phyloP scores from a whole-genome alignment of 2,888 invertebrate genomes.

The Dascillus cervinus region DNA sequence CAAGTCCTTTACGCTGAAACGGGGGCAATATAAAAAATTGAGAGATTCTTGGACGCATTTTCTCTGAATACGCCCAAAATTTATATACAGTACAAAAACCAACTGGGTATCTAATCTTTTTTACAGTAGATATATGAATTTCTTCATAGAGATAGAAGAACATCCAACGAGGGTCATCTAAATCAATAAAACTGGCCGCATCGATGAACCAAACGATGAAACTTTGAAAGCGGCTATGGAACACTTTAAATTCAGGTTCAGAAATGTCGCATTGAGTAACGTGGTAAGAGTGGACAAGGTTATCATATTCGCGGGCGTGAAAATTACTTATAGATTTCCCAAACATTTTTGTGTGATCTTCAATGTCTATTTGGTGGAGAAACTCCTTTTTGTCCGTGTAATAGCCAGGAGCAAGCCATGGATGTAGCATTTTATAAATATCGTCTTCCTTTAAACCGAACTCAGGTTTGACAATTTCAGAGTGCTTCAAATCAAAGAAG shows the following conservation, averaged over 20 bases:
- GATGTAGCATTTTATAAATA: conserved; percentile 24
- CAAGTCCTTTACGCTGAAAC: conserved; percentile 78
- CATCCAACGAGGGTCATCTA: conserved; percentile 87
- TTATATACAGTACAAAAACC: conserved; percentile 91
- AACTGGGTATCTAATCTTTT: conserved; percentile 55
- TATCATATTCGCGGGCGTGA: conserved; percentile 6
- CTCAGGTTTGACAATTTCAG: conserved; percentile 52
- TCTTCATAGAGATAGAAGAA: conserved; percentile 78
- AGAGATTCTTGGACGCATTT: conserved; percentile 82
- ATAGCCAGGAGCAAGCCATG: conserved; percentile 34
- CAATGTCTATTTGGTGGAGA: conserved; percentile 20
- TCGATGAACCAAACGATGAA: conserved; percentile 94
- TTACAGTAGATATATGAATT: conserved; percentile 52
- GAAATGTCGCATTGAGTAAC: conserved; percentile 70
- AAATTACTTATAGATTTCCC: conserved; percentile 28
- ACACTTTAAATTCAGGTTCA: conserved; percentile 65
- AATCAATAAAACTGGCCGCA: conserved; percentile 89
- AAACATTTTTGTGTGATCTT: conserved; percentile 28
- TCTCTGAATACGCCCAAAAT: conserved; percentile 88
- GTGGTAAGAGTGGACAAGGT: conserved; percentile 51
- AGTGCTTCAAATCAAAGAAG: conserved; percentile 68
- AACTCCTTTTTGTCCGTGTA: conserved; percentile 25
- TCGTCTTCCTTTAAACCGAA: conserved; percentile 26
- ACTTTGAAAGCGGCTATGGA: conserved; percentile 80
- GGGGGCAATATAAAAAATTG: conserved; percentile 92